Evolutionary conservation across 2,797 vertebrate genomes (phyloP).

Genomic region (Bradypodion pumilum): DNA sequence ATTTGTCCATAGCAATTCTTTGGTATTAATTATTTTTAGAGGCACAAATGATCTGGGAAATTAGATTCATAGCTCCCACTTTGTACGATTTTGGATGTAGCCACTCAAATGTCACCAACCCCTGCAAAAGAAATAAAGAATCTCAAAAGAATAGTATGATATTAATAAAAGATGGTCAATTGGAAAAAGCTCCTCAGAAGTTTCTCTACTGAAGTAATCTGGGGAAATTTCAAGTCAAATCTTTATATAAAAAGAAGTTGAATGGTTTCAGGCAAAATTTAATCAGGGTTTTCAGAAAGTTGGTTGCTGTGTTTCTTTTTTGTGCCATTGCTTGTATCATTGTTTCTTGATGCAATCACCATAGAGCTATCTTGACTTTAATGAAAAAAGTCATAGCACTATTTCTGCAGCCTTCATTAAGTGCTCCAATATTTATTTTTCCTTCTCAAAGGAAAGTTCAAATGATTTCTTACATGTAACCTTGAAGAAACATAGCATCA

Average conservation of each 20-base stretch:
- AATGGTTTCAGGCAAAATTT: constrained; percentile 30
- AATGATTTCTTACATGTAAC: constrained; percentile 5
- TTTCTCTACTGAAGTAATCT: neutral
- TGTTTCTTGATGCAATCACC: constrained; percentile 22
- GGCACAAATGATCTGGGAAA: neutral
- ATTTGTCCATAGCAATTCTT: neutral
- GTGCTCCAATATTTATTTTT: constrained; percentile 10
- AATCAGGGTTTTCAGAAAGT: constrained; percentile 25
- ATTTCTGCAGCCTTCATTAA: constrained; percentile 11
- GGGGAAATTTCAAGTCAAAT: constrained; percentile 32
- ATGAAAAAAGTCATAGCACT: constrained; percentile 24
- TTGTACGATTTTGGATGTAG: constrained; percentile 1
- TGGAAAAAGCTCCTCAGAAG: constrained; percentile 20
- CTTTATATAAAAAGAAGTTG: constrained; percentile 36
- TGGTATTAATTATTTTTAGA: neutral
- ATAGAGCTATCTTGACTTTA: constrained; percentile 35
- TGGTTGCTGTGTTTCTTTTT: constrained; percentile 20
- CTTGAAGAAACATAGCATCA: neutral
- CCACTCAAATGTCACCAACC: neutral
- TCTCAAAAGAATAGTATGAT: neutral
- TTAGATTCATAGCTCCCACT: neutral
- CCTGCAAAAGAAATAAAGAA: neutral
- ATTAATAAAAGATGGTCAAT: constrained; percentile 16
- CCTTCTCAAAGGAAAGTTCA: constrained; percentile 14
- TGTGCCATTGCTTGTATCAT: constrained; percentile 35